These are phyloP conservation scores for Jordanella pulchra DNA, from an alignment of 2,797 vertebrate species.

Conservation along the genomic window DNA sequence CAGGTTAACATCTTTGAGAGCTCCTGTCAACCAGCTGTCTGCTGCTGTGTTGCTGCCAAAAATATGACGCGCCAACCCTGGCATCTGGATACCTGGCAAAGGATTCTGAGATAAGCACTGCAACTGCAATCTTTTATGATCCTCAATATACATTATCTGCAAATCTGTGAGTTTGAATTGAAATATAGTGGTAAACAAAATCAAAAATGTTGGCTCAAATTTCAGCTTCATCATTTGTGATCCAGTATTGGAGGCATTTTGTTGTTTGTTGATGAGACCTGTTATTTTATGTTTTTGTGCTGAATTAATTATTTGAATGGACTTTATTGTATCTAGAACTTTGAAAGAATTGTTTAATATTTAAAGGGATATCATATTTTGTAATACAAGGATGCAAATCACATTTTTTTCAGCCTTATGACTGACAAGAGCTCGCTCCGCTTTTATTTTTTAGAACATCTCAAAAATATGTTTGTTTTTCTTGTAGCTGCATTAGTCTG, in stretches of 20 bases:
- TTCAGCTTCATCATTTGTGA: neutral
- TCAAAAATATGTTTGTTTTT: no score
- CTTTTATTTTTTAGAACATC: no score
- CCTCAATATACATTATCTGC: constrained; percentile 5
- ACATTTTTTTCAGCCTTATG: constrained; percentile 10
- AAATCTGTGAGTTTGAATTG: constrained; percentile 12
- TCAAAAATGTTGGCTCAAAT: neutral
- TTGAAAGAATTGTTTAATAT: neutral
- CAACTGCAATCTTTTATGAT: constrained; percentile 10
- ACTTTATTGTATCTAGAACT: neutral
- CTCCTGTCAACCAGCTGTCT: constrained; percentile 55
- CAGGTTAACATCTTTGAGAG: constrained; percentile 50
- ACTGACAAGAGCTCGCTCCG: no score
- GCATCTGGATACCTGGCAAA: constrained; percentile 27
- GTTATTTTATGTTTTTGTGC: neutral
- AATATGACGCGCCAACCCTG: constrained; percentile 32
- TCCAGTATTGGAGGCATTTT: neutral
- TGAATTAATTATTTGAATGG: neutral
- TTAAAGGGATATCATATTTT: neutral
- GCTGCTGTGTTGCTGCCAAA: constrained; percentile 51
- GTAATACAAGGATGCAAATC: constrained; percentile 36
- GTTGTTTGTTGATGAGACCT: neutral
- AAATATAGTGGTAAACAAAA: neutral
- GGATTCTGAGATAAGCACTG: constrained; percentile 16
- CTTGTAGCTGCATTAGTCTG: no score